Base-by-base conservation (phyloP, 2,113 vertebrate genomes). In the Takifugu bimaculatus region DNA sequence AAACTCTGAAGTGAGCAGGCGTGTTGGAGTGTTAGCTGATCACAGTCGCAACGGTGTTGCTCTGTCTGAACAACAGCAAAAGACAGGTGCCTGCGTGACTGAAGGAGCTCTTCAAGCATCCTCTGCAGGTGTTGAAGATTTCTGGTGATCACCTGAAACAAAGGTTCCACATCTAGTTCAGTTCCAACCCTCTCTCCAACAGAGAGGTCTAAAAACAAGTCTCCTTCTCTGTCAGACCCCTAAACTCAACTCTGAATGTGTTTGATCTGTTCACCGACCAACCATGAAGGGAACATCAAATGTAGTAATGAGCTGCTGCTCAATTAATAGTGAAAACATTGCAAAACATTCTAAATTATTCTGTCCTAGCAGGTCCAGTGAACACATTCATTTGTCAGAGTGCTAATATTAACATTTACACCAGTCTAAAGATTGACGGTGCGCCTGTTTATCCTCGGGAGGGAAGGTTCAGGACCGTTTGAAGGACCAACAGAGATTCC, bases 141-240 rank as follows among this genome's bases (percentile, higher is more conserved):
- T 61, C 6, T 60, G 55, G 39, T 54, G 59, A 50, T 69, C 61
- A 60, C 28, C 47, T 42, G 49, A 73, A 72, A 44, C 5, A 9
- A 14, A 15, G 29, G 48, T 11, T 13, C 27, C 55, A 63, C 9
- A 1, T 27, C 51, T 48, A 27, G 26, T 45, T 65, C 64, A 32
- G 48, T 52, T 7, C 9, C 60, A 42, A 53, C 50, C 59, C 43
- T 12, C 32, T 35, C 32, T 35, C 1, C 32, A 1, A 5, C 32
- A 35, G 5, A 35, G 32, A 39, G 1, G 35, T 39, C 11, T 10
- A 39, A 39, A 39, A 39, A 39, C 13, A 3, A 45, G 44, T 45
- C 44, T 15, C 13, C 1, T 15, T 15, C 44, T 15, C 43, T 44
- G 43, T 13, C 44, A 13, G 13, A 15, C 44, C 13, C 4, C 44